Conservation (phyloP, 2,113 vertebrate species). For the Shinisaurus crocodilurus region DNA sequence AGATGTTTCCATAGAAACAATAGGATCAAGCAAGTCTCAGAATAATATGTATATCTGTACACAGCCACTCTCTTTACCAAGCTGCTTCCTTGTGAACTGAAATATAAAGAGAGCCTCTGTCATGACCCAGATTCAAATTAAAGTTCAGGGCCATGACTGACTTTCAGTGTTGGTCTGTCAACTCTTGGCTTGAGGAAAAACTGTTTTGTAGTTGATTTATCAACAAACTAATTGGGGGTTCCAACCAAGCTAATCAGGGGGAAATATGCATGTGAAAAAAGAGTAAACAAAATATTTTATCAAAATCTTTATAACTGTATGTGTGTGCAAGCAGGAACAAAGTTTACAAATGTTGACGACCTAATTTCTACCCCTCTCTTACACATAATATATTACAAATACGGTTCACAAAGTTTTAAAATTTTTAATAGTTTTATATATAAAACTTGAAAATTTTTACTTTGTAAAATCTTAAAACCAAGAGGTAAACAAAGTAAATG, state of each 20-base stretch:
- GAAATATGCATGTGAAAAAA: neutral
- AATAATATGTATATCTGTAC: neutral
- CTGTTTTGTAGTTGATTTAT: neutral
- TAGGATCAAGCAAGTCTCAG: neutral
- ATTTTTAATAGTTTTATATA: neutral
- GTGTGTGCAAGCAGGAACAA: too few species aligned
- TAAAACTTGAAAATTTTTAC: neutral
- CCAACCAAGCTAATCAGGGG: neutral
- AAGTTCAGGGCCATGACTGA: neutral
- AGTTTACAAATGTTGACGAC: neutral
- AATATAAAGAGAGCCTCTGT: neutral
- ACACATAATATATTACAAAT: neutral
- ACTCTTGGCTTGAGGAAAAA: neutral
- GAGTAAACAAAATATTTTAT: neutral
- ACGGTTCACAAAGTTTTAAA: neutral
- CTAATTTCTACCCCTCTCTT: neutral
- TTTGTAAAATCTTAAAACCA: neutral
- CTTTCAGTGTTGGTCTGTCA: neutral
- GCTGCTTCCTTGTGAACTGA: neutral
- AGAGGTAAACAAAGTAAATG: neutral
- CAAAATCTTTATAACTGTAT: neutral
- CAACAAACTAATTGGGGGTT: neutral
- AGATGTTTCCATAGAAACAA: conserved; percentile 6
- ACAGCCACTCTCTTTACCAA: neutral
- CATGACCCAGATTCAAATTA: neutral